phyloP scores from a whole-genome alignment of 2,888 invertebrate species.

The Acrobasis repandana region DNA sequence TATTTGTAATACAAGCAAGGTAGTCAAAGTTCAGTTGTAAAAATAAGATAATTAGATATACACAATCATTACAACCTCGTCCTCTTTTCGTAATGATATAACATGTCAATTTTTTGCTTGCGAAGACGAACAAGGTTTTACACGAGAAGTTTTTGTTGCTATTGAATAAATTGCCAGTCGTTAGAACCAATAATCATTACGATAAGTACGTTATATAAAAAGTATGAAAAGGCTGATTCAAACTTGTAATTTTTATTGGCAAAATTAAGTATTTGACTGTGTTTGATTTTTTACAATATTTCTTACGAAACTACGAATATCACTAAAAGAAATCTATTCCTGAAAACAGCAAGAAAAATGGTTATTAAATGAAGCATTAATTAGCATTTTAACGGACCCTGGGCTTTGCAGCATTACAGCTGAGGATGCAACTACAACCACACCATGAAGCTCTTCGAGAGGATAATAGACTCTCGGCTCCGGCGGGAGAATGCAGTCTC shows the following conservation, averaged over 20 bases:
- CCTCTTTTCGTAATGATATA: conserved; percentile 17
- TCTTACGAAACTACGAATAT: too few relatives aligned
- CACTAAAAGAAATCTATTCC: too few relatives aligned
- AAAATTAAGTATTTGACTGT: too few relatives aligned
- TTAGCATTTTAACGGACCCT: too few relatives aligned
- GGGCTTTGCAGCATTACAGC: too few relatives aligned
- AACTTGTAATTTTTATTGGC: neutral
- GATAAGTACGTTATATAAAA: neutral
- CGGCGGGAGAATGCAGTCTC: too few relatives aligned
- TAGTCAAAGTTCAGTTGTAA: conserved; percentile 16
- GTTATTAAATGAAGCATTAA: too few relatives aligned
- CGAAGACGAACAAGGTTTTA: neutral
- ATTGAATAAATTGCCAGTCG: neutral
- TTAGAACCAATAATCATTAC: neutral
- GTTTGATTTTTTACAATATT: too few relatives aligned
- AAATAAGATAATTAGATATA: conserved; percentile 18
- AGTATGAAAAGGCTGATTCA: neutral
- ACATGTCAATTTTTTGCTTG: conserved; percentile 12
- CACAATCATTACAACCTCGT: conserved; percentile 17
- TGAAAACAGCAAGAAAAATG: too few relatives aligned
- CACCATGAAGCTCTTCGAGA: too few relatives aligned
- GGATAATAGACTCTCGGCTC: too few relatives aligned
- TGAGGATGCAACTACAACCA: too few relatives aligned
- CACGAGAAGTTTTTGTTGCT: neutral
- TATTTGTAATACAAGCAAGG: neutral